Evolutionary conservation across 2,797 vertebrate genomes (phyloP).

Genomic region (Gallinago stenura): DNA sequence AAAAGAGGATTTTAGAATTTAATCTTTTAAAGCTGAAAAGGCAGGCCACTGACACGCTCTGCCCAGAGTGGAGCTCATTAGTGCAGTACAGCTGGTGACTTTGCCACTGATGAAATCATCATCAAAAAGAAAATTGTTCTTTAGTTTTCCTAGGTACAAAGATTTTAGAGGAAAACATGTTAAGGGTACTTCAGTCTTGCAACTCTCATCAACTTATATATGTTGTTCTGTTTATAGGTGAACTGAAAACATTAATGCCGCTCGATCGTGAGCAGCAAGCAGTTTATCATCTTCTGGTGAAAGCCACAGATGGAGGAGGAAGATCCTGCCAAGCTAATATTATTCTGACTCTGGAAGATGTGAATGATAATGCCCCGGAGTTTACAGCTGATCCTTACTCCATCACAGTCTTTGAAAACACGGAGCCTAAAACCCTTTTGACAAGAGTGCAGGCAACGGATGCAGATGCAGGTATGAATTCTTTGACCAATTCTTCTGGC

Average conservation of each 20-base stretch:
- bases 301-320: slow-evolving; percentile 92
- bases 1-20: neutral
- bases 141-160: neutral
- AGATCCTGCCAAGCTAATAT: slow-evolving; percentile 89
- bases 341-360: slow-evolving; percentile 88
- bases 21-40: neutral
- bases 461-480: slow-evolving; percentile 85
- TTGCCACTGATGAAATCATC: neutral
- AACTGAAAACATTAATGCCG: slow-evolving; percentile 88
- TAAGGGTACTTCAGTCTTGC: neutral
- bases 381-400: slow-evolving; percentile 89
- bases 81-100: neutral
- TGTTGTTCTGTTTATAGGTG: slow-evolving; percentile 81
- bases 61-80: neutral
- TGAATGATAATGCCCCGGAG: slow-evolving; percentile 93
- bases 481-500: neutral
- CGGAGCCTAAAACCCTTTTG: slow-evolving; percentile 88
- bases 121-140: neutral
- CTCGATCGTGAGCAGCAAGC: slow-evolving; percentile 90
- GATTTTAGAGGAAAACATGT: neutral
- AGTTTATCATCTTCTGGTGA: slow-evolving; percentile 85
- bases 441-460: slow-evolving; percentile 92
- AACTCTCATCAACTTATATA: neutral
- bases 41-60: neutral
- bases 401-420: slow-evolving; percentile 95